Conservation (phyloP, 1,140 invertebrate genomes). For the Scaptomyza graminum region DNA sequence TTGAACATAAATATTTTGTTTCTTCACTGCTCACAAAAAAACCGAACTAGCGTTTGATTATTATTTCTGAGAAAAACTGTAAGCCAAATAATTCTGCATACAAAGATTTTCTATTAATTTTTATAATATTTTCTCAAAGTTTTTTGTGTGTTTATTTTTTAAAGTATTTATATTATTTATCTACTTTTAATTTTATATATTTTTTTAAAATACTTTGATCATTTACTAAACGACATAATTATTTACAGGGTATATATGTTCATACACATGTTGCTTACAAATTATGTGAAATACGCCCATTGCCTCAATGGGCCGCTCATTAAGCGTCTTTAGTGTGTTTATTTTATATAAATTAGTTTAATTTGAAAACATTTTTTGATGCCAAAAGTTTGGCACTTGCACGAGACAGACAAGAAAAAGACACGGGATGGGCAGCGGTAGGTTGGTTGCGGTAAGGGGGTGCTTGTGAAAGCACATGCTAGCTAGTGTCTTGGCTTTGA, state of each 20-base stretch:
- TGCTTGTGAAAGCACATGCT: conserved; percentile 42
- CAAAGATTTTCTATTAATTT: too few species aligned
- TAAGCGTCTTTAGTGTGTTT: conserved; percentile 76
- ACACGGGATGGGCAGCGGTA: background rate
- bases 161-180: too few species aligned
- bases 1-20: too few species aligned
- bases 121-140: too few species aligned
- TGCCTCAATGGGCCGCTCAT: conserved; percentile 51
- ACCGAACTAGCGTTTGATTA: too few species aligned
- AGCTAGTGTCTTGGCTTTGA: conserved; percentile 39
- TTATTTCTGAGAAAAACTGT: too few species aligned
- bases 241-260: conserved; percentile 36
- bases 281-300: conserved; percentile 21
- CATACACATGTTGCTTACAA: conserved; percentile 34
- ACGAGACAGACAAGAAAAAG: conserved; percentile 22
- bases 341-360: conserved; percentile 81
- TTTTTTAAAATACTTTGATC: too few species aligned
- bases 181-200: too few species aligned
- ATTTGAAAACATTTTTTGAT: conserved; percentile 82
- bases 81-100: too few species aligned
- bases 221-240: too few species aligned
- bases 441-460: background rate
- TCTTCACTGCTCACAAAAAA: too few species aligned
- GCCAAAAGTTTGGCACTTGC: conserved; percentile 74
- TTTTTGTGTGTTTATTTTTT: too few species aligned